These are phyloP conservation scores for Sarcophaga rosellei DNA, from an alignment of 2,888 invertebrate species.

Conservation along the genomic window DNA sequence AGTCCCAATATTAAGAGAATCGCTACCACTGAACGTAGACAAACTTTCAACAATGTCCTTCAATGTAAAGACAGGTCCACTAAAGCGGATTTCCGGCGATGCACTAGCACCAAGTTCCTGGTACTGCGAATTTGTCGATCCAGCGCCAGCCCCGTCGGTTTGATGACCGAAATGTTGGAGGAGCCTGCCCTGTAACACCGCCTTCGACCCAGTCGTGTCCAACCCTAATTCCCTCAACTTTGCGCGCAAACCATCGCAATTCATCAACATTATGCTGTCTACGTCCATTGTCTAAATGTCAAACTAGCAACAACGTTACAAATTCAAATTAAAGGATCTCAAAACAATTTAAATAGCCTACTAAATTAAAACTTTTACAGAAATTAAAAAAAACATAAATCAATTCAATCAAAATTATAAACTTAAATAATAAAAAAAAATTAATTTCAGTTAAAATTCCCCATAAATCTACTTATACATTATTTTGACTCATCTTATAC, in stretches of 20 bases:
- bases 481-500: no score
- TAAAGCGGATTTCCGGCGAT: neutral
- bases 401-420: no score
- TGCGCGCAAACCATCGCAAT: neutral
- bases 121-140: slow-evolving; percentile 21
- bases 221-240: slow-evolving; percentile 23
- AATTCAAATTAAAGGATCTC: no score
- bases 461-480: no score
- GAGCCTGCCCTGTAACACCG: slow-evolving; percentile 26
- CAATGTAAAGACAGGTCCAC: slow-evolving; percentile 32
- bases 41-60: slow-evolving; percentile 47
- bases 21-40: slow-evolving; percentile 31
- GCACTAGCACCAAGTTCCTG: slow-evolving; percentile 11
- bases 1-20: neutral
- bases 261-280: neutral
- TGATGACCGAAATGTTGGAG: slow-evolving; percentile 33
- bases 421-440: no score
- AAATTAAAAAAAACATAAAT: no score
- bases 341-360: no score
- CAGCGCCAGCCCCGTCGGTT: neutral
- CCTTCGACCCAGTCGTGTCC: slow-evolving; percentile 23
- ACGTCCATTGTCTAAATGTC: neutral
- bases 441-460: no score
- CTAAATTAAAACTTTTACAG: no score
- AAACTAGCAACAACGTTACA: neutral